phyloP scores from a whole-genome alignment of 2,113 vertebrate genomes.

The Amazona guildingii region DNA sequence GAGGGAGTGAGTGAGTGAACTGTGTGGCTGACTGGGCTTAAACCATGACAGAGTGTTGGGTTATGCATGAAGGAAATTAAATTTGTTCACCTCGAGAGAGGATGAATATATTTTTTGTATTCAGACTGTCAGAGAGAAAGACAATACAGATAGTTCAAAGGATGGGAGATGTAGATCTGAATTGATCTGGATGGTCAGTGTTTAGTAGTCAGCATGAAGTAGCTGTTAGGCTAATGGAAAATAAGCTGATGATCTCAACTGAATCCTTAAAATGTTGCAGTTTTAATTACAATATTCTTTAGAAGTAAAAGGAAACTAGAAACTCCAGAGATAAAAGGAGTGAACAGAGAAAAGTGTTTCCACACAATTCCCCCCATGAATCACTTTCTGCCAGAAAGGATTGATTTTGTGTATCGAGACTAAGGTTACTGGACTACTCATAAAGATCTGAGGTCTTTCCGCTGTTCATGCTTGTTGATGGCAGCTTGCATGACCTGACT shows the following conservation, averaged over 20 bases:
- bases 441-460: not conserved
- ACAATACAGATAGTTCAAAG: not conserved
- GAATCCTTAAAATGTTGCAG: not conserved
- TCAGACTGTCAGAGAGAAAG: not conserved
- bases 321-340: not conserved
- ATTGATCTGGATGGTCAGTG: not conserved
- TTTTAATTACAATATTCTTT: not conserved
- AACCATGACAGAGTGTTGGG: not conserved
- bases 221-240: not conserved
- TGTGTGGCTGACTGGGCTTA: too few relatives aligned
- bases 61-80: not conserved
- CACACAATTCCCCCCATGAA: not conserved
- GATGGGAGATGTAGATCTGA: not conserved
- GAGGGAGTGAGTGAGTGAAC: too few relatives aligned
- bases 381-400: not conserved
- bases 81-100: not conserved
- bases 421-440: not conserved
- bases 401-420: not conserved
- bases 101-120: not conserved
- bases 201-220: not conserved
- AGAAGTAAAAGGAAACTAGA: not conserved
- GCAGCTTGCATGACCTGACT: accelerated
- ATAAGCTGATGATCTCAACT: not conserved
- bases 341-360: not conserved
- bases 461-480: accelerated